Base-by-base conservation (phyloP, 2,888 invertebrate species). In the Candidula unifasciata region DNA sequence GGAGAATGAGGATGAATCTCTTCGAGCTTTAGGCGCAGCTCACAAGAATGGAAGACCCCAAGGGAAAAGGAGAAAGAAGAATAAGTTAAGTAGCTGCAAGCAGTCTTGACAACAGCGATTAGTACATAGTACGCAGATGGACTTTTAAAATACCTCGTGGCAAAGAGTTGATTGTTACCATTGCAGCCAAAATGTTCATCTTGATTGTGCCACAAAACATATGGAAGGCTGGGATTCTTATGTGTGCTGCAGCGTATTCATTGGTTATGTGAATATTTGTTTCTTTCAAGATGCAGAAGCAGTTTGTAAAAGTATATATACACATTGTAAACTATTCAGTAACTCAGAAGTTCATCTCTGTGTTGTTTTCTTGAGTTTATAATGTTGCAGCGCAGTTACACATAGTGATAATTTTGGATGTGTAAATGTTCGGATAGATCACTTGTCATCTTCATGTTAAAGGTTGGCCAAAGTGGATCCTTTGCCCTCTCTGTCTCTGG, bases 51-150 rank as follows among this genome's bases (percentile, higher is more conserved):
- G 77, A 44, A 73, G 80, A 33, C 35, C n/a, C 21, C 69, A 84
- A 66, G 66, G 79, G 1, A 84, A 84, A 33, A 80, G 80, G 73
- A 64, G 33, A 33, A 84, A 64, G 16, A 83, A 74, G 69, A 84
- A 52, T 44, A 83, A 84, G 64, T 44, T 84, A 27, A 79, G 79
- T 30, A 52, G 84, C 44, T 92, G 92, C 87, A 90, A 90, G 74
- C 92, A 91, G 85, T 91, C 91, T 83, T 92, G 91, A 91, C 89
- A 68, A 37, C 79, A 66, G 64, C 66, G 52, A 2, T 16, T 10
- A 30, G n/a, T n/a, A 16, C 21, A 44, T 79, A 79, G 44, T 44
- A n/a, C 44, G 30, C 13, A 16, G 18, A 66, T 30, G 21, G 37
- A 30, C 30, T 66, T 79, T 66, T 52, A 66, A n/a, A 21, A 66